Evolutionary conservation across 64 coral and sea anemone species (phyloP).

Genomic region (Astreopora myriophthalma): DNA sequence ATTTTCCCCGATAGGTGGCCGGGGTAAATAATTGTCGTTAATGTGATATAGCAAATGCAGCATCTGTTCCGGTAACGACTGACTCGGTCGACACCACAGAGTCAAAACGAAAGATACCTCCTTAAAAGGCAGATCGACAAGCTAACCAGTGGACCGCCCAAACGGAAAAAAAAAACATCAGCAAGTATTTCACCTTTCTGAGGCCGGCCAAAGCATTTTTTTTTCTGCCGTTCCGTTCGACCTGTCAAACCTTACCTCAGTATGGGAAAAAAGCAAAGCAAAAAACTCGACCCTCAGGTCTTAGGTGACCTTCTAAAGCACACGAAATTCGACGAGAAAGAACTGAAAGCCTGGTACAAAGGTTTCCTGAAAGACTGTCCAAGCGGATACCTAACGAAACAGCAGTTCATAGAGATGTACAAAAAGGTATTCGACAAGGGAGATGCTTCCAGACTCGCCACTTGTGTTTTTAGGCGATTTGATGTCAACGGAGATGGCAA

Average conservation of each 20-base stretch:
- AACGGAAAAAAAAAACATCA: background rate
- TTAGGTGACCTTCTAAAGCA: constrained; percentile 84
- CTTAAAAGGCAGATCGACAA: background rate
- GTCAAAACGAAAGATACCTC: background rate
- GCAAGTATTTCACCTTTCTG: background rate
- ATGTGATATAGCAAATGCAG: constrained; percentile 34
- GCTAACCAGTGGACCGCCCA: background rate
- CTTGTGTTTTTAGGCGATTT: constrained; percentile 93
- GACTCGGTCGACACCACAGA: background rate
- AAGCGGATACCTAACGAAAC: constrained; percentile 85
- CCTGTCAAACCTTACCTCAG: background rate
- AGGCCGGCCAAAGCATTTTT: background rate
- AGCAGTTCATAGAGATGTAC: constrained; percentile 98
- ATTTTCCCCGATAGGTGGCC: constrained; percentile 25
- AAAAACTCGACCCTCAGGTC: constrained; percentile 87
- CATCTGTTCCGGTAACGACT: background rate
- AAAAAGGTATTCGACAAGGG: constrained; percentile 96
- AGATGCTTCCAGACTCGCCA: constrained; percentile 89
- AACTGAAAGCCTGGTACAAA: constrained; percentile 94
- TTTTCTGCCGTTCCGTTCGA: background rate
- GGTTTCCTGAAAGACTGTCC: constrained; percentile 98
- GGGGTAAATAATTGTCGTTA: constrained; percentile 39
- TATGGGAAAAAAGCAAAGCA: constrained; percentile 99
- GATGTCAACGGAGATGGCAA: constrained; percentile 97
- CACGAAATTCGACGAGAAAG: constrained; percentile 97